Base-by-base conservation (phyloP, 2,888 invertebrate species). In the Thumatha senex region DNA sequence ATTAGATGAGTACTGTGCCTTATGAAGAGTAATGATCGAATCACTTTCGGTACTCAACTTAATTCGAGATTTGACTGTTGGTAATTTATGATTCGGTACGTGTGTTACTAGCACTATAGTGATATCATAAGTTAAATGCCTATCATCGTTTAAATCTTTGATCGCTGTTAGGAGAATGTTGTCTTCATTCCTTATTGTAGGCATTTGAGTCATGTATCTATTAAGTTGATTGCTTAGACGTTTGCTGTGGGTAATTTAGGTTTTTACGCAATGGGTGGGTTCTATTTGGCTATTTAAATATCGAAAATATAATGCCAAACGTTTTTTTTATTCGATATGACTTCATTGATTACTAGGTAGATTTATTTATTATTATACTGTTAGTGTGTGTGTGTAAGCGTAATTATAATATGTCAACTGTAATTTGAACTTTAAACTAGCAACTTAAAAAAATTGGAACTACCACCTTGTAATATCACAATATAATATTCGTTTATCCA, bases 1-100 rank as follows among this genome's bases (percentile, higher is more conserved):
- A 90, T 90, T 90, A 90, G 86, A 88, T 68, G 78, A 80, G 82
- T 77, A 81, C 78, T 70, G 76, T 77, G 84, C 78, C 80, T 89
- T 89, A 91, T 89, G 88, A 89, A 90, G 91, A 91, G 81, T 89
- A 83, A 91, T 91, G 88, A 80, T 82, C 63, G 70, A 72, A 61
- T 75, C 61, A 78, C 81, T 82, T 79, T 82, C 68, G 84, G 86
- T 86, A 83, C 86, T 89, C 84, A 86, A 83, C 86, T 86, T 86
- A 85, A 90, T 89, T 87, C 84, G 77, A 80, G 76, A 70, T 84
- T 83, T 82, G 84, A 84, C 77, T 76, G 76, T 74, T 67, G 67
- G 76, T 85, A 73, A 87, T 89, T 87, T 85, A 89, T 87, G 80
- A 82, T 80, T 74, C 70, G 72, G 66, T 55, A 61, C 67, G 65